phyloP scores from a whole-genome alignment of 2,113 vertebrate genomes.

The Vombatus ursinus region DNA sequence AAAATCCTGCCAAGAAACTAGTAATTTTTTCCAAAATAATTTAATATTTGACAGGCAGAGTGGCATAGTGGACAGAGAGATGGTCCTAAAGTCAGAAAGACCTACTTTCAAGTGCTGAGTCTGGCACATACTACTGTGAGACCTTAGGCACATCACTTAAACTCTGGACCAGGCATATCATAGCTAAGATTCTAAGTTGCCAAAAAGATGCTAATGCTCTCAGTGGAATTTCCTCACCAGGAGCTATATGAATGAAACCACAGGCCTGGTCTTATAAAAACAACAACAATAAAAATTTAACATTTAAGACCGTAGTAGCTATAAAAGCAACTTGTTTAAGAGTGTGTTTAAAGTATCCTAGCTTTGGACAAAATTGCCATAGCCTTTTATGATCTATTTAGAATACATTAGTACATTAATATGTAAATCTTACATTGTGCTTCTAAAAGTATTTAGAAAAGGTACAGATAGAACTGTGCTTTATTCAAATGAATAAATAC shows the following conservation, averaged over 20 bases:
- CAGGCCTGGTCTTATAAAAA: background rate
- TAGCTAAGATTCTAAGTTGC: background rate
- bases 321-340: slow-evolving; percentile 5
- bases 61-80: background rate
- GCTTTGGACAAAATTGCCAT: background rate
- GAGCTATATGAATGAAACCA: background rate
- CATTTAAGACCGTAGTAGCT: slow-evolving; percentile 12
- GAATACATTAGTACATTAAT: background rate
- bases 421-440: background rate
- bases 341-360: background rate
- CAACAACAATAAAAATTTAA: background rate
- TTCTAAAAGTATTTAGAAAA: background rate
- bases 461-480: too few species aligned
- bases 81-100: background rate
- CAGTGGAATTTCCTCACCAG: background rate
- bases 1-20: background rate
- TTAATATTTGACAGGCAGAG: too few species aligned
- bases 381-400: slow-evolving; percentile 11
- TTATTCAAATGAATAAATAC: too few species aligned
- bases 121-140: background rate
- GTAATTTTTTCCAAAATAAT: background rate
- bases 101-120: background rate
- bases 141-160: background rate
- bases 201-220: background rate
- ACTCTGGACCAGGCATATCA: background rate